A percentile compares a stretch with the other conserved stretches of the same genome.
Evolutionary conservation across 2,888 invertebrate species (phyloP).

Genomic region (Lapara coniferarum): DNA sequence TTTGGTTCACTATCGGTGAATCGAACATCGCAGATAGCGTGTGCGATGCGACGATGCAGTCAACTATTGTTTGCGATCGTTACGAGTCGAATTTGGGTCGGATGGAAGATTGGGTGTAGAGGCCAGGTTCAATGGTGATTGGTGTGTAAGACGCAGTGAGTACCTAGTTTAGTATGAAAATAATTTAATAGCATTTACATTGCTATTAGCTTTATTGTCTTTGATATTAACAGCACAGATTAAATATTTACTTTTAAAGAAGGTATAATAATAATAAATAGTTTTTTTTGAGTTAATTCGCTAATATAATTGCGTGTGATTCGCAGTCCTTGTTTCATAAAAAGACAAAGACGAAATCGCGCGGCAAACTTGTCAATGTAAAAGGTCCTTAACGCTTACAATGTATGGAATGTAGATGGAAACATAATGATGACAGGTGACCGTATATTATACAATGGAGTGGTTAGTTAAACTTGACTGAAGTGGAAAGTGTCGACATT

Average conservation of each 20-base stretch:
- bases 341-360: not conserved
- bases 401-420: not conserved
- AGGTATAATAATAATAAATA: no score
- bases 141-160: not conserved
- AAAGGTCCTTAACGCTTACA: not conserved
- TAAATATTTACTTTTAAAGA: no score
- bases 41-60: constrained; percentile 48
- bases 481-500: not conserved
- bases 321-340: no score
- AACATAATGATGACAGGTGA: constrained; percentile 9
- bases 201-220: no score
- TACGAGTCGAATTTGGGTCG: constrained; percentile 32
- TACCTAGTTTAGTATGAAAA: not conserved
- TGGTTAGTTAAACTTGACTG: not conserved
- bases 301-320: not conserved
- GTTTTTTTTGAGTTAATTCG: no score
- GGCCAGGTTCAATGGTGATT: not conserved
- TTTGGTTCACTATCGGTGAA: constrained; percentile 26
- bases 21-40: constrained; percentile 44
- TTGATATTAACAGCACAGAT: no score
- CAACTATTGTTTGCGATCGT: constrained; percentile 42
- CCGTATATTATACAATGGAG: not conserved
- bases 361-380: not conserved
- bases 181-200: no score
- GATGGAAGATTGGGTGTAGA: constrained; percentile 30